Evolutionary conservation across 2,797 vertebrate genomes (phyloP).

Genomic region (Hemitrygon akajei): DNA sequence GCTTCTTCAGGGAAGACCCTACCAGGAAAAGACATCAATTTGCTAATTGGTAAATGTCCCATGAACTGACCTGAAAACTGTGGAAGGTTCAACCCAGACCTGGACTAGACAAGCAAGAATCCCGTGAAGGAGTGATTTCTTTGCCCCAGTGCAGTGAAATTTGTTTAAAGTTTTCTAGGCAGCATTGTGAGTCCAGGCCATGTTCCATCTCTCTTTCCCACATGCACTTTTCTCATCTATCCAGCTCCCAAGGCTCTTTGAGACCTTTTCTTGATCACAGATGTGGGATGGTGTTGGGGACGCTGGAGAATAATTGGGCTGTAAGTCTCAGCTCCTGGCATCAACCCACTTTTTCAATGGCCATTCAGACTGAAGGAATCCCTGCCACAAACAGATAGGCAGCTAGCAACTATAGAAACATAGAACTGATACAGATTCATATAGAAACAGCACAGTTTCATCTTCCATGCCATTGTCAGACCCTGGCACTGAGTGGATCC

Average conservation of each 20-base stretch:
- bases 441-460: no score
- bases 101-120: not conserved
- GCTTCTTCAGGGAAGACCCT: not conserved
- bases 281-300: no score
- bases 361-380: no score
- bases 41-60: not conserved
- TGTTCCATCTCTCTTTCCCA: not conserved
- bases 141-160: not conserved
- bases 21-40: not conserved
- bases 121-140: not conserved
- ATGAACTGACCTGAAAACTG: not conserved
- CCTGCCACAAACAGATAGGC: no score
- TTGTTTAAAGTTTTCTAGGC: not conserved
- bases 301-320: no score
- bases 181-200: not conserved
- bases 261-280: not conserved
- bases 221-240: not conserved
- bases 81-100: not conserved
- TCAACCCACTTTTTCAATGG: no score
- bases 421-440: no score
- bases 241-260: no score
- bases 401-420: no score
- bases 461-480: no score
- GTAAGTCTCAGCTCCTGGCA: no score
- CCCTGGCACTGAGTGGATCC: not conserved